phyloP scores from a whole-genome alignment of 2,113 vertebrate genomes.

The Prolemur simus region DNA sequence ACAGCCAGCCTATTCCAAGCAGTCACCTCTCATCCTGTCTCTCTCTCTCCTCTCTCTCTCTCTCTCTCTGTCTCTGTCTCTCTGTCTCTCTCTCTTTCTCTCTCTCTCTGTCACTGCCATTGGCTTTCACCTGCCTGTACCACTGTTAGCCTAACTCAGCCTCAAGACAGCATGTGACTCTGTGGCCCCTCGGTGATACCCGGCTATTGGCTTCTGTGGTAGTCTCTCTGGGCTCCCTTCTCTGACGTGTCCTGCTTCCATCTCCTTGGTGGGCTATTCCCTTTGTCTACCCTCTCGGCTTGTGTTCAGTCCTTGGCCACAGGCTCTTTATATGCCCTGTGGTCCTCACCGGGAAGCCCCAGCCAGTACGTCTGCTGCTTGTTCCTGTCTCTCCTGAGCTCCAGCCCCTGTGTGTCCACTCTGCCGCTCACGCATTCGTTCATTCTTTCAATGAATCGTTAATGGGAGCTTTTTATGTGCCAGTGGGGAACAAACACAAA shows the following conservation, averaged over 20 bases:
- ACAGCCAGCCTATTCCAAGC: not conserved
- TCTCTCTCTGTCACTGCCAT: not conserved
- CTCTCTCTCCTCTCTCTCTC: no score
- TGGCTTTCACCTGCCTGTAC: not conserved
- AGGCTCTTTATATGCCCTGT: accelerated
- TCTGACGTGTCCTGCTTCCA: not conserved
- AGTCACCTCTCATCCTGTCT: not conserved
- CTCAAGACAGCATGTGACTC: not conserved
- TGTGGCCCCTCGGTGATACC: no score
- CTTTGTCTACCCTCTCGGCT: not conserved
- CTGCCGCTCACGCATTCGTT: no score
- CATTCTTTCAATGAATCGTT: not conserved
- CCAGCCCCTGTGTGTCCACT: not conserved
- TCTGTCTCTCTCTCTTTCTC: not conserved
- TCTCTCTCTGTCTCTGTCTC: not conserved
- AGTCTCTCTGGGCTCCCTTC: not conserved
- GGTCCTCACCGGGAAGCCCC: not conserved
- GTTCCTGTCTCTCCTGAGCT: not conserved
- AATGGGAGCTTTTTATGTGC: not conserved
- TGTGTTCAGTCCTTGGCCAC: not conserved
- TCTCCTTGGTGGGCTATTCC: not conserved
- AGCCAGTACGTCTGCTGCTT: not conserved
- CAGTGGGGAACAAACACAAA: not conserved
- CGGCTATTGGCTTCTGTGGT: not conserved
- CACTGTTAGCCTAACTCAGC: not conserved